Percentiles rank a stretch among this genome's conserved stretches.
Evolutionary conservation across 2,797 vertebrate genomes (phyloP).

Genomic region (Micropoecilia bifurca): DNA sequence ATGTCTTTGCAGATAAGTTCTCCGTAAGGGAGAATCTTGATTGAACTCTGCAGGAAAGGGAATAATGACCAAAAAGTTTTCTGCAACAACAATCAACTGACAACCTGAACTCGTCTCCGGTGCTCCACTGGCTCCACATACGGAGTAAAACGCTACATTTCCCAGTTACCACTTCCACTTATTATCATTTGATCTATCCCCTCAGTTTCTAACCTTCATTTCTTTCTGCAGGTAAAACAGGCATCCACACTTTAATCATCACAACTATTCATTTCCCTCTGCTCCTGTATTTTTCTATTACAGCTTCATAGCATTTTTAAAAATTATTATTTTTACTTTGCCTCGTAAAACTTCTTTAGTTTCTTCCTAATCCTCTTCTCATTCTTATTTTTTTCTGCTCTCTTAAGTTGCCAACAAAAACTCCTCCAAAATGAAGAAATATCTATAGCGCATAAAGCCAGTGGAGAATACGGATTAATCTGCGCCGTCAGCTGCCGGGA

Average conservation of each 20-base stretch:
- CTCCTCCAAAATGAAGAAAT: conserved; percentile 25
- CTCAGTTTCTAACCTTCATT: not conserved
- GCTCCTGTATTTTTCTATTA: not conserved
- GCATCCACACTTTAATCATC: not conserved
- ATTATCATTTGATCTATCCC: not conserved
- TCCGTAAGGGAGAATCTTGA: not conserved
- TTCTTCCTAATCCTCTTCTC: not conserved
- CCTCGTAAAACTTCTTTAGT: conserved; percentile 1
- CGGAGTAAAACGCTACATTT: not conserved
- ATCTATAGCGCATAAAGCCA: conserved; percentile 22
- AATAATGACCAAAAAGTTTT: not conserved
- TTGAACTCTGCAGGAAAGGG: not conserved
- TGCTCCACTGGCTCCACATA: not conserved
- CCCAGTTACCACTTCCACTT: not conserved
- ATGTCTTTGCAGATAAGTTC: not conserved
- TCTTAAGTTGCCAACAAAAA: conserved; percentile 8
- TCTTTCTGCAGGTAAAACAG: not conserved
- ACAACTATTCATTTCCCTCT: not conserved
- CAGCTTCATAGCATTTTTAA: not conserved
- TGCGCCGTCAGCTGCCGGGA: conserved; percentile 43
- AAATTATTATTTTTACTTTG: not conserved
- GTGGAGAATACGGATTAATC: conserved; percentile 59
- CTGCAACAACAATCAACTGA: not conserved
- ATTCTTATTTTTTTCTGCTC: not conserved
- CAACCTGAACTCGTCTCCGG: not conserved